These are phyloP conservation scores for Macropodus opercularis DNA, from an alignment of 2,797 vertebrate species.

Conservation along the genomic window DNA sequence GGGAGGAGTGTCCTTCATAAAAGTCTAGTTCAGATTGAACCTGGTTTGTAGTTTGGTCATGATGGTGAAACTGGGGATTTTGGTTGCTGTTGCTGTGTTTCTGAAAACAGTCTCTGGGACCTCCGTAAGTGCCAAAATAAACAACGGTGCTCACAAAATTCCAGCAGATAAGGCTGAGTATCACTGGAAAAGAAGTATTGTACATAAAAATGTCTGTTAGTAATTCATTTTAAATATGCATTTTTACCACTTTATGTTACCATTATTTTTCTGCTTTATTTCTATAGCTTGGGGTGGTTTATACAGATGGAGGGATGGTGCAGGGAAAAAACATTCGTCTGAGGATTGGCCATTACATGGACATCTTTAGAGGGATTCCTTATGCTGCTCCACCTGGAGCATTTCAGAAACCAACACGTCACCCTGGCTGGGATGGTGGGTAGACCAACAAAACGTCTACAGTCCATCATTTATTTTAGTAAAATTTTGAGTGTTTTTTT, in stretches of 20 bases:
- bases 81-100: slow-evolving; percentile 50
- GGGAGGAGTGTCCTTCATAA: slow-evolving; percentile 53
- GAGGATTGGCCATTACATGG: slow-evolving; percentile 75
- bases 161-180: too few relatives aligned
- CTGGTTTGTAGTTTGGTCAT: slow-evolving; percentile 8
- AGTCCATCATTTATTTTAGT: neutral
- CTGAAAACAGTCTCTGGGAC: slow-evolving; percentile 53
- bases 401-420: slow-evolving; percentile 86
- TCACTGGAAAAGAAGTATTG: too few relatives aligned
- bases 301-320: slow-evolving; percentile 91
- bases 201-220: too few relatives aligned
- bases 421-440: slow-evolving; percentile 92
- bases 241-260: too few relatives aligned
- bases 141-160: too few relatives aligned
- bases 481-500: neutral
- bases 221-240: too few relatives aligned
- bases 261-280: neutral
- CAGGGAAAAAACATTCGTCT: slow-evolving; percentile 83
- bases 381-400: slow-evolving; percentile 85
- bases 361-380: slow-evolving; percentile 92
- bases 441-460: too few relatives aligned
- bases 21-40: neutral
- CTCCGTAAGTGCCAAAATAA: slow-evolving; percentile 68
- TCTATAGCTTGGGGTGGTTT: slow-evolving; percentile 86
- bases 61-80: slow-evolving; percentile 50